phyloP scores from a whole-genome alignment of 2,888 invertebrate species.

The Andrena marginata region DNA sequence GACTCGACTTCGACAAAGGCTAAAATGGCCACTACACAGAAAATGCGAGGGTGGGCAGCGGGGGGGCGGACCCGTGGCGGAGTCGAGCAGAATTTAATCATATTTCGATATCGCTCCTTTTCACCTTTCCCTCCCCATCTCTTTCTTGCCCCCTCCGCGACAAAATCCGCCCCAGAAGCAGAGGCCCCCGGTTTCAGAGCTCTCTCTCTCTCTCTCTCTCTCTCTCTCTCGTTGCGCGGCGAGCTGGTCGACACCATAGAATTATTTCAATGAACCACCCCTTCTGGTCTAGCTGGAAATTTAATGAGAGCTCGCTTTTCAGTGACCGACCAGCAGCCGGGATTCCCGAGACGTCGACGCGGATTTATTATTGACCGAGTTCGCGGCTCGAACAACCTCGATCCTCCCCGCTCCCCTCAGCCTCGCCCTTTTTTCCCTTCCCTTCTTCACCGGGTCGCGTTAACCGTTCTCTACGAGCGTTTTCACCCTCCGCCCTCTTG shows the following conservation, averaged over 20 bases:
- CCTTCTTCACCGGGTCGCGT: not conserved
- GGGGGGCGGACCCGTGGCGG: conserved; percentile 28
- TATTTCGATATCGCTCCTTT: conserved; percentile 60
- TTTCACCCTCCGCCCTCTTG: not conserved
- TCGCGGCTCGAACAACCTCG: conserved; percentile 14
- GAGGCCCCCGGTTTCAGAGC: not conserved
- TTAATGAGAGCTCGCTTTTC: conserved; percentile 81
- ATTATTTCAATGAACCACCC: conserved; percentile 79
- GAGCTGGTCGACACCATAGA: conserved; percentile 68
- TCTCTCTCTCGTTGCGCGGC: conserved; percentile 1
- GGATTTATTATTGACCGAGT: conserved; percentile 69
- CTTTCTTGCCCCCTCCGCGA: not conserved
- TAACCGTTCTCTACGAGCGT: conserved; percentile 20
- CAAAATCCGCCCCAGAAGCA: conserved; percentile 16
- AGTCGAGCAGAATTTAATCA: conserved; percentile 55
- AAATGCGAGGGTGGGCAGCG: conserved; percentile 20
- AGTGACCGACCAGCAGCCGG: conserved; percentile 50
- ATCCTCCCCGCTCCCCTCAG: conserved; percentile 36
- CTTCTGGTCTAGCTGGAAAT: conserved; percentile 74
- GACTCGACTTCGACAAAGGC: conserved; percentile 36
- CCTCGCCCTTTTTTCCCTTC: conserved; percentile 10
- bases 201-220: no score
- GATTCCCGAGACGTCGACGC: conserved; percentile 39
- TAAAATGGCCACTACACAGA: conserved; percentile 15
- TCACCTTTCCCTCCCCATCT: not conserved